Evolutionary conservation across 2,113 vertebrate species (phyloP).

Genomic region (Empidonax traillii): DNA sequence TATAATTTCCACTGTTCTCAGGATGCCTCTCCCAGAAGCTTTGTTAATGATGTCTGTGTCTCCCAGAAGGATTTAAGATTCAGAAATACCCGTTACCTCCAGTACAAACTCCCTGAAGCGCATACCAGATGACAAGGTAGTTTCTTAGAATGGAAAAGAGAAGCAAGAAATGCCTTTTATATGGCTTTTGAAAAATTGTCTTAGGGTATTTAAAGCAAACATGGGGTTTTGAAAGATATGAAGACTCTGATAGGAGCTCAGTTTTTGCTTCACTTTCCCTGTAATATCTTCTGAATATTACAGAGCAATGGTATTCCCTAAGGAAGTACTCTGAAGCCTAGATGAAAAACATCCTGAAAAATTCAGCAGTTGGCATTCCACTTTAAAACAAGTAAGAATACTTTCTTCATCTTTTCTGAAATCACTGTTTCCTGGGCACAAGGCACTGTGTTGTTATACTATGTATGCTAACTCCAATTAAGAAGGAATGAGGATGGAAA

Average conservation of each 20-base stretch:
- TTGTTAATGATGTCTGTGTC: not conserved
- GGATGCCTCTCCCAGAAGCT: not conserved
- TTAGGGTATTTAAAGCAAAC: not conserved
- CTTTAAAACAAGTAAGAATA: not conserved
- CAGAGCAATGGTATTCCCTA: not conserved
- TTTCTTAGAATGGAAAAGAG: not conserved
- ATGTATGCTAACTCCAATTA: not conserved
- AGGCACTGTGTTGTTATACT: not conserved
- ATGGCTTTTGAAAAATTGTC: not conserved
- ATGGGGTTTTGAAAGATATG: not conserved
- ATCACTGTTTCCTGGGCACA: not conserved
- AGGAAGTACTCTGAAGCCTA: not conserved
- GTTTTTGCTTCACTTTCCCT: not conserved
- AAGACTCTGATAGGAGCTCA: not conserved
- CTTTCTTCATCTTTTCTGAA: not conserved
- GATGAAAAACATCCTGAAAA: slow-evolving; percentile 15
- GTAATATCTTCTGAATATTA: not conserved
- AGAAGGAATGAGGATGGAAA: not conserved
- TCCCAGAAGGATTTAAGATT: not conserved
- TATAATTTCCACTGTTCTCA: not conserved
- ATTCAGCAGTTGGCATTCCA: not conserved
- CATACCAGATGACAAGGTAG: not conserved
- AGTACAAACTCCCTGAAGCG: not conserved
- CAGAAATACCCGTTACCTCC: not conserved
- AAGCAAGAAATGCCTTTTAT: not conserved